Base-by-base conservation (phyloP, 2,888 invertebrate species). In the Geotrupes spiniger region DNA sequence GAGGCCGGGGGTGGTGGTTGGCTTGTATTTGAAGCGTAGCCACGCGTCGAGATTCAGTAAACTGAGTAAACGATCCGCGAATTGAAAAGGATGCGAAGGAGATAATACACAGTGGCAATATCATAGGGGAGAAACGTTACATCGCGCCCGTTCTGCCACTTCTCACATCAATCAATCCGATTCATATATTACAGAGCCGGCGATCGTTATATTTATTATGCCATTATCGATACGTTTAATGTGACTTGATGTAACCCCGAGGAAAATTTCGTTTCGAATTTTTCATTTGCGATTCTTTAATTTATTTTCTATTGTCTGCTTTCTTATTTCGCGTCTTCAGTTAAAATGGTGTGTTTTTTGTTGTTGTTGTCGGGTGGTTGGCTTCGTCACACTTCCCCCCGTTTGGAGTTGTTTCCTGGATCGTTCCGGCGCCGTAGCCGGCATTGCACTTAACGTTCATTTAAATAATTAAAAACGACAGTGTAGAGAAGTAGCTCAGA, bases 1-100 rank as follows among this genome's bases (percentile, higher is more conserved):
- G 27, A 38, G 36, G 49, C 29, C 29, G 17, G 25, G 40, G 36
- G 36, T 16, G 28, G 43, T 28, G 29, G 27, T 28, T 28, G 43
- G 38, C 15, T 65, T 65, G 65, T 62, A 58, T 53, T 42, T 29
- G 33, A 11, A 42, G 41, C 52, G 39, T 37, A 44, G 56, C 57
- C 57, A 66, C 67, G 66, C 66, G 66, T 15, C 54, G 58, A 55
- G 66, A 65, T 64, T 68, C 59, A 58, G 57, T 62, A 68, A 67
- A 63, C 64, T 68, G 58, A 58, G 57, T 62, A 68, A 67, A 63
- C 64, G 64, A 62, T 60, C 61, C 56, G 56, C 61, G 63, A 63
- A 66, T 66, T 62, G 64, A 64, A 65, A 64, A 63, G 60, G 61
- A 21, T 63, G 58, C 59, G 53, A 51, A 53, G 33, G 49, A 56